Conservation (phyloP, 2,113 vertebrate genomes). For the Gulo gulo region DNA sequence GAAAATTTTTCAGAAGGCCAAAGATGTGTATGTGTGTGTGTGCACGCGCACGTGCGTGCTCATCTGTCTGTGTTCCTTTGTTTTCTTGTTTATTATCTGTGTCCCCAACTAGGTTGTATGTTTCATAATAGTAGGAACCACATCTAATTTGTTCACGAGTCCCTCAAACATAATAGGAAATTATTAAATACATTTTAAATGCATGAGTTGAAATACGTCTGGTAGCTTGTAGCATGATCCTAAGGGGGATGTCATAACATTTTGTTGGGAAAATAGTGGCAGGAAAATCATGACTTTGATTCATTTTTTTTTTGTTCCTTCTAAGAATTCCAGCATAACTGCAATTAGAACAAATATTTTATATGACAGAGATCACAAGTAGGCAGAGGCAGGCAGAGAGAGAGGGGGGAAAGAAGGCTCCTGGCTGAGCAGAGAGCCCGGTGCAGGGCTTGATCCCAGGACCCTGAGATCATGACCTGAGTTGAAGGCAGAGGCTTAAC, state of each 20-base stretch:
- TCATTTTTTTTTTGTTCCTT: neutral
- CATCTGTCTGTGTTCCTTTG: neutral
- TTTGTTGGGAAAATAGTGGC: neutral
- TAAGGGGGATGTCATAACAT: neutral
- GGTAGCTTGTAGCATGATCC: neutral
- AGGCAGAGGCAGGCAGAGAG: too few species aligned
- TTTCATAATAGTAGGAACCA: neutral
- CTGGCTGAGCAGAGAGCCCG: too few species aligned
- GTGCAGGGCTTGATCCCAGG: too few species aligned
- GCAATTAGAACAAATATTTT: neutral
- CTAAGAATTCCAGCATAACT: neutral
- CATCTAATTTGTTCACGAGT: neutral
- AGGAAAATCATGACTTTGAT: constrained; percentile 11
- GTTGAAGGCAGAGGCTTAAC: too few species aligned
- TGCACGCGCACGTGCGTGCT: accelerated
- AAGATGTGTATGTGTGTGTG: neutral
- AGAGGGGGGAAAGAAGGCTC: too few species aligned
- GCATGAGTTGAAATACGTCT: neutral
- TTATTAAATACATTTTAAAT: constrained; percentile 29
- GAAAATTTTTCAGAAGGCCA: neutral
- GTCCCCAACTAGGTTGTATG: neutral
- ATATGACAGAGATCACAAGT: too few species aligned
- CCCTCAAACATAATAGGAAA: neutral
- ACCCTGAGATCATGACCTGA: too few species aligned
- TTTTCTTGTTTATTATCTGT: neutral